Evolutionary conservation across 1,140 invertebrate species (phyloP).

Genomic region (Aphidius gifuensis): DNA sequence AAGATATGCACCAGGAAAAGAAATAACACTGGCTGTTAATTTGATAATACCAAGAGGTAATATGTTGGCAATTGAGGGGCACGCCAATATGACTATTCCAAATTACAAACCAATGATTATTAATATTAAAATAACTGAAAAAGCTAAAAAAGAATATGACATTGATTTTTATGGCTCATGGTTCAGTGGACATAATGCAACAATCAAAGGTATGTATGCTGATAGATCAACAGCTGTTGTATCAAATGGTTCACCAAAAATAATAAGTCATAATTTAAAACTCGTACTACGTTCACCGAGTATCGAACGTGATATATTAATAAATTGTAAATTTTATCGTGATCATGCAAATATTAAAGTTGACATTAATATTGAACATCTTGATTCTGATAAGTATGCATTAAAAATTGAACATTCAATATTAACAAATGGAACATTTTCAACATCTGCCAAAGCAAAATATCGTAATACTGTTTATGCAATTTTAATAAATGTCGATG

Average conservation of each 20-base stretch:
- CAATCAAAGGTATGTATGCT: slow-evolving; percentile 66
- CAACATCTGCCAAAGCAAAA: slow-evolving; percentile 63
- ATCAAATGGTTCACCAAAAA: slow-evolving; percentile 8
- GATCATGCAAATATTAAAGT: slow-evolving; percentile 62
- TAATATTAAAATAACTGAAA: slow-evolving; percentile 58
- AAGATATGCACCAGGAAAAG: slow-evolving; percentile 59
- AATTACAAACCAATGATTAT: slow-evolving; percentile 61
- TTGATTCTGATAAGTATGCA: slow-evolving; percentile 62
- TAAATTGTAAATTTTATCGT: slow-evolving; percentile 61
- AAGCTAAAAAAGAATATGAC: slow-evolving; percentile 58
- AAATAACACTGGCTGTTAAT: slow-evolving; percentile 57
- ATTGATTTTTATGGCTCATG: slow-evolving; percentile 68
- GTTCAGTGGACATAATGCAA: slow-evolving; percentile 75
- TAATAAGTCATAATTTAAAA: slow-evolving; percentile 66
- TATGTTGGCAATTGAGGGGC: slow-evolving; percentile 59
- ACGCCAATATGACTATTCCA: slow-evolving; percentile 62
- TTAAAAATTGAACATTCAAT: slow-evolving; percentile 60
- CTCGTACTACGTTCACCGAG: slow-evolving; percentile 66
- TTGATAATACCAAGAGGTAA: slow-evolving; percentile 55
- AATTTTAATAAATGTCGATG: slow-evolving; percentile 54
- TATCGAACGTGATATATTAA: slow-evolving; percentile 62
- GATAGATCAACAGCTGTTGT: slow-evolving; percentile 62
- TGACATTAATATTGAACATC: slow-evolving; percentile 58
- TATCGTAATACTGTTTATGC: slow-evolving; percentile 66
- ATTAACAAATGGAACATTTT: slow-evolving; percentile 57